Evolutionary conservation across 2,113 vertebrate species (phyloP).

Genomic region (Pongo pygmaeus): DNA sequence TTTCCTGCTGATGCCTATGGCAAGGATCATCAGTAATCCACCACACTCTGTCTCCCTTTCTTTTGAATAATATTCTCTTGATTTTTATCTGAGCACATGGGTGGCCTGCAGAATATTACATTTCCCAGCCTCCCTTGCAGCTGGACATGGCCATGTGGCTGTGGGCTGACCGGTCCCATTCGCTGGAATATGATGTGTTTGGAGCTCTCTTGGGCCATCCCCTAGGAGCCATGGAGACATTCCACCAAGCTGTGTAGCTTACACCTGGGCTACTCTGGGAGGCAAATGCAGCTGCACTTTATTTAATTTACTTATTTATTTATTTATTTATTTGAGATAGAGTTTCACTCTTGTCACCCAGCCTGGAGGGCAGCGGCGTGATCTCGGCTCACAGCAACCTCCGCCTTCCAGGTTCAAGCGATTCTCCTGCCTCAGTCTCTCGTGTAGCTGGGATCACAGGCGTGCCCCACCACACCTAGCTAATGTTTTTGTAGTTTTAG

Average conservation of each 20-base stretch:
- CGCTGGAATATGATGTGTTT: background rate
- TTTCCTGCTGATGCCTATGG: background rate
- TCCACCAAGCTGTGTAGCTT: background rate
- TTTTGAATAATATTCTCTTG: background rate
- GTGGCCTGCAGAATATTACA: background rate
- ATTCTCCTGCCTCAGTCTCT: no score
- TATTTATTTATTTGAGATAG: no score
- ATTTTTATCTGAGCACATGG: background rate
- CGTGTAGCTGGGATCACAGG: no score
- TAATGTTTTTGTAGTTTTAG: no score
- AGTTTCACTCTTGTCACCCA: no score
- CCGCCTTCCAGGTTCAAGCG: no score
- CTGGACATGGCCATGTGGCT: no score
- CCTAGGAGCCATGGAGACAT: background rate
- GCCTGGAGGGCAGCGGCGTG: no score
- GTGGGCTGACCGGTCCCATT: background rate
- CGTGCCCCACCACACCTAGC: accelerated
- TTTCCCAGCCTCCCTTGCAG: background rate
- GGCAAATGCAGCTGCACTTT: background rate
- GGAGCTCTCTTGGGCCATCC: background rate
- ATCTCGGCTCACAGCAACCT: no score
- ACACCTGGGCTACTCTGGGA: background rate
- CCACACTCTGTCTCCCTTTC: background rate
- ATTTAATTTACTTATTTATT: no score
- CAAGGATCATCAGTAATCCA: background rate